Evolutionary conservation across 1,140 invertebrate species (phyloP), one percentile per base, ranked within the genome.

Genomic region (Drosophila bifasciata): DNA sequence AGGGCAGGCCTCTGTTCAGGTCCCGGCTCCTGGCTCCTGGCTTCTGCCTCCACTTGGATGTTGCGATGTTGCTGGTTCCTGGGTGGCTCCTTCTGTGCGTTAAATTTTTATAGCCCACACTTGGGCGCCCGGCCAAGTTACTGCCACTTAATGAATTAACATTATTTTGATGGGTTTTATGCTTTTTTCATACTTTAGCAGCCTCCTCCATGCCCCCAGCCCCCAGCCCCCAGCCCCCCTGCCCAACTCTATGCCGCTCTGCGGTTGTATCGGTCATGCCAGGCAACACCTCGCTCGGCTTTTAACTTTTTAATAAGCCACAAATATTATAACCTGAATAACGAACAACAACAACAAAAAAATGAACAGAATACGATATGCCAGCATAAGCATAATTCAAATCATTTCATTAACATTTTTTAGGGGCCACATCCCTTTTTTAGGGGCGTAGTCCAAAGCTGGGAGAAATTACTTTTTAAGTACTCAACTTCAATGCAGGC

Each of bases 131-230:
- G 75, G 56, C 75, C 70, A 89, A 88, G 79, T 88, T 88, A 88
- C 84, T 75, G 83, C 83, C 83, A 88, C 83, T 88, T 88, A 88
- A 88, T 88, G 83, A 88, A 88, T 88, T 88, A 88, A 88, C 83
- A 88, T 88, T 88, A 83, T 88, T 88, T 88, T 88, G 84, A 88
- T 88, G 83, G 84, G 79, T 70, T 88, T 88, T 85, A 85, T 85
- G 81, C 63, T 83, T 85, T 77, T 81, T 88, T 88, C 83, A 77
- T 85, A 76, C 74, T 66, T 57, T 39, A 45, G 62, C 72, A 59
- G 72, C 72, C 78, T 53, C 72, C 78, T 50, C 51, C 81, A 64
- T 70, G 36, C 23, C 45, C 55, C 68, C 71, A 52, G 71, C 71
- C 77, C 61, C 46, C 3, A 4, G 39, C 72, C 57, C 51, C 86